A percentile compares a stretch with the other conserved stretches of the same genome.
phyloP scores from a whole-genome alignment of 2,888 invertebrate genomes.

The Podotricha telesiphe region DNA sequence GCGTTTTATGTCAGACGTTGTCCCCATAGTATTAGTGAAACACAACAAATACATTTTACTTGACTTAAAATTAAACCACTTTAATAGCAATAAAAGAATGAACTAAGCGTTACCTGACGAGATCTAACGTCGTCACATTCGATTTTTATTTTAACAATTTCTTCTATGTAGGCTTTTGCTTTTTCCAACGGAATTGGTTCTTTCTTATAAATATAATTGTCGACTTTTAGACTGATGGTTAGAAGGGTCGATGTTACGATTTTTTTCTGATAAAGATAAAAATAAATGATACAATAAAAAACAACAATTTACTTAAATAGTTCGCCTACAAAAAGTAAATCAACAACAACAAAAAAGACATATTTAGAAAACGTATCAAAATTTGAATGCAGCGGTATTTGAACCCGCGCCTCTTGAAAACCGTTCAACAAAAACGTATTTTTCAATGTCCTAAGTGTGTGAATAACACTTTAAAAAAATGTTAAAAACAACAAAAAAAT shows the following conservation, averaged over 20 bases:
- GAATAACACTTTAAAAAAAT: too few relatives aligned
- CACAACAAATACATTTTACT: too few relatives aligned
- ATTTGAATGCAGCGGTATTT: too few relatives aligned
- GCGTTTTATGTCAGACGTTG: too few relatives aligned
- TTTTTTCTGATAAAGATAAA: slow-evolving; percentile 50
- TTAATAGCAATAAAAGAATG: neutral
- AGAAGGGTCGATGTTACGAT: slow-evolving; percentile 57
- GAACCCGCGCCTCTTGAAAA: too few relatives aligned
- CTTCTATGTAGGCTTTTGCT: slow-evolving; percentile 55
- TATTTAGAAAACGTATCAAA: too few relatives aligned
- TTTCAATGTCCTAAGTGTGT: too few relatives aligned
- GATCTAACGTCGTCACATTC: slow-evolving; percentile 54
- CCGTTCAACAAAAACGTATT: too few relatives aligned
- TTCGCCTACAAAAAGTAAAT: too few relatives aligned
- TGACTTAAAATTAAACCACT: too few relatives aligned
- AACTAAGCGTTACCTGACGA: slow-evolving; percentile 57
- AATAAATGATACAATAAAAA: slow-evolving; percentile 26
- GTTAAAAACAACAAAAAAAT: neutral
- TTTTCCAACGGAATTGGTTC: slow-evolving; percentile 54
- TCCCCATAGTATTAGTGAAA: too few relatives aligned
- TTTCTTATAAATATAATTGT: slow-evolving; percentile 62
- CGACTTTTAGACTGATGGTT: slow-evolving; percentile 59
- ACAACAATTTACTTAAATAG: neutral
- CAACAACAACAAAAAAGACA: too few relatives aligned
- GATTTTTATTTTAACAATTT: slow-evolving; percentile 54